Conservation (phyloP, 2,888 invertebrate species). For the Drosophila neutralis region DNA sequence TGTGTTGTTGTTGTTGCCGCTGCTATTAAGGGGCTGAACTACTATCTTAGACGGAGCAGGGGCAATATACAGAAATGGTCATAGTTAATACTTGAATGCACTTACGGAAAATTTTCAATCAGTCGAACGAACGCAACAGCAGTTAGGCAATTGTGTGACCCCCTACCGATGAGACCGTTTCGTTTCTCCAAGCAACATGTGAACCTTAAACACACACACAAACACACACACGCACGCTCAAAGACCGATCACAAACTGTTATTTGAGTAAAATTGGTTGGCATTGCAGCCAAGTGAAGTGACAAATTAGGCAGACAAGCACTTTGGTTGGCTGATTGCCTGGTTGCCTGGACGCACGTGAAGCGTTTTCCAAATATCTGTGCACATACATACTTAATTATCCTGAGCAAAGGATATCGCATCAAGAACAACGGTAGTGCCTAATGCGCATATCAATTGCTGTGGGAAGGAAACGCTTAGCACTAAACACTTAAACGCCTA, state of each 20-base stretch:
- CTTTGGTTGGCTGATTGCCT: conserved; percentile 9
- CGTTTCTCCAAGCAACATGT: conserved; percentile 23
- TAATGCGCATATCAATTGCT: conserved; percentile 58
- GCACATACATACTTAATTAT: background rate
- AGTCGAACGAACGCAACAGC: conserved; percentile 47
- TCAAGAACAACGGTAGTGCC: conserved; percentile 29
- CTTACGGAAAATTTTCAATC: conserved; percentile 72
- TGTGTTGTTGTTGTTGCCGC: conserved; percentile 6
- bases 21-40: conserved; percentile 40
- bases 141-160: conserved; percentile 57
- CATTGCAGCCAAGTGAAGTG: conserved; percentile 59
- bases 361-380: conserved; percentile 46
- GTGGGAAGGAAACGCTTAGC: conserved; percentile 65
- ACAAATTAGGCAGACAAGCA: conserved; percentile 50
- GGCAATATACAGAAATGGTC: conserved; percentile 21
- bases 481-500: conserved; percentile 61
- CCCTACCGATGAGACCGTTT: conserved; percentile 69
- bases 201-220: conserved; percentile 18
- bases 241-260: conserved; percentile 42
- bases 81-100: conserved; percentile 68
- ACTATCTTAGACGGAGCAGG: conserved; percentile 43
- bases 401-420: conserved; percentile 57
- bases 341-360: conserved; percentile 48
- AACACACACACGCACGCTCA: background rate
- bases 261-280: conserved; percentile 59